Percentiles rank a stretch among this genome's conserved stretches.
Conservation (phyloP, 2,797 vertebrate genomes). For the Spinus pinus region DNA sequence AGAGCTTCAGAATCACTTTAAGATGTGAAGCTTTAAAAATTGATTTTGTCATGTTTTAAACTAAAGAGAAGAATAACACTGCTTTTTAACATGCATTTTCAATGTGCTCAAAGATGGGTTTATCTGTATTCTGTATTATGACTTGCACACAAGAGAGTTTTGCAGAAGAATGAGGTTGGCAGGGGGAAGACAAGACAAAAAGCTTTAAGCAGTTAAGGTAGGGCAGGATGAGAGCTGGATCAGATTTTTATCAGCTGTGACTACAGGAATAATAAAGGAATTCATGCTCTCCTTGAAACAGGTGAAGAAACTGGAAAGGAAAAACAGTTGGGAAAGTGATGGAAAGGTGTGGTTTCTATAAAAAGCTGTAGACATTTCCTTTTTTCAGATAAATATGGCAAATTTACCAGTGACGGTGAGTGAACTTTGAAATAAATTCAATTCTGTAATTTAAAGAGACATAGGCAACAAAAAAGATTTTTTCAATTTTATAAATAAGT, state of each 20-base stretch:
- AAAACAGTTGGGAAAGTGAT: background rate
- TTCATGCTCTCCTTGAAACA: background rate
- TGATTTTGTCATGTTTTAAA: constrained; percentile 30
- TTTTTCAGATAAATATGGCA: background rate
- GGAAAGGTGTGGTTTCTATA: background rate
- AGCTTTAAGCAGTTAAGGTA: background rate
- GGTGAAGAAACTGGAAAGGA: background rate
- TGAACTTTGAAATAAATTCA: background rate
- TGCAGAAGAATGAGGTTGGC: background rate
- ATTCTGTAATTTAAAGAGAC: background rate
- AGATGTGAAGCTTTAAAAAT: constrained; percentile 21
- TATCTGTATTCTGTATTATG: background rate
- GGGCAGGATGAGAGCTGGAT: background rate
- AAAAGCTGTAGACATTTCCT: background rate
- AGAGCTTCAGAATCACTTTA: constrained; percentile 18
- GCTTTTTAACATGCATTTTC: background rate
- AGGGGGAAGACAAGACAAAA: background rate
- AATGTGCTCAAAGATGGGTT: background rate
- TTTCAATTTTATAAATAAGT: background rate
- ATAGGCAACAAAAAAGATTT: background rate
- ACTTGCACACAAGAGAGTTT: background rate
- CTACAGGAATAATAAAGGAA: background rate
- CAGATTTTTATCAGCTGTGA: background rate
- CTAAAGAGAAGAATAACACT: background rate
- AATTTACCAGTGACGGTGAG: background rate